Conservation (phyloP, 2,113 vertebrate genomes). For the Carassius carassius region DNA sequence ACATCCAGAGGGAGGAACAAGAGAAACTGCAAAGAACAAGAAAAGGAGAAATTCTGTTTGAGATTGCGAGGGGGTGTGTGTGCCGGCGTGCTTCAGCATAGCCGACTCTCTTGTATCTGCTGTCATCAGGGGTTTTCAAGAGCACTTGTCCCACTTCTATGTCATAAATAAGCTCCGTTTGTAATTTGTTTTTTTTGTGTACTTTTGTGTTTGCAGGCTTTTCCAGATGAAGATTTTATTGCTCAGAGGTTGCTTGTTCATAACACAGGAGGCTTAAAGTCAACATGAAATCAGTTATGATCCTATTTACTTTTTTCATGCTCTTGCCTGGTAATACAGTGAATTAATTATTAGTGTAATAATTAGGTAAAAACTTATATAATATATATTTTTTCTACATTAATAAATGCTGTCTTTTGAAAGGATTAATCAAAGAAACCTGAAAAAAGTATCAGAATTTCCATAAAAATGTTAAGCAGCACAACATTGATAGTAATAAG, state of each 20-base stretch:
- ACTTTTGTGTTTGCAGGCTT: neutral
- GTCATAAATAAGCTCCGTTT: constrained; percentile 12
- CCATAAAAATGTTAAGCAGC: neutral
- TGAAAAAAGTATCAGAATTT: neutral
- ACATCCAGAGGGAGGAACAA: constrained; percentile 10
- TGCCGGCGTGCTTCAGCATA: neutral
- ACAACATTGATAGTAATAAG: neutral
- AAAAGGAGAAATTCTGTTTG: constrained; percentile 22
- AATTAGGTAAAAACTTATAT: neutral
- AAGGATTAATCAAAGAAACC: neutral
- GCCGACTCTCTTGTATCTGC: neutral
- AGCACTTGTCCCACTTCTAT: neutral
- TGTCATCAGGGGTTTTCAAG: neutral
- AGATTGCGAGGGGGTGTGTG: neutral
- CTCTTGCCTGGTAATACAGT: neutral
- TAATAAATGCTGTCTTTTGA: neutral
- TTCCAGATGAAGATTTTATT: neutral
- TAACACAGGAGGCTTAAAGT: constrained; percentile 2
- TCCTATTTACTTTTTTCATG: neutral
- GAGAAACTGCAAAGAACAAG: constrained; percentile 9
- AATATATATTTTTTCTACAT: neutral
- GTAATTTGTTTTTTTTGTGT: neutral
- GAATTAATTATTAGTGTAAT: neutral
- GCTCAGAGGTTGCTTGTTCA: neutral
- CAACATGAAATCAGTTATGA: neutral